A percentile compares a stretch with the other conserved stretches of the same genome.
phyloP scores from a whole-genome alignment of 2,797 vertebrate genomes.

The Dipus sagitta region DNA sequence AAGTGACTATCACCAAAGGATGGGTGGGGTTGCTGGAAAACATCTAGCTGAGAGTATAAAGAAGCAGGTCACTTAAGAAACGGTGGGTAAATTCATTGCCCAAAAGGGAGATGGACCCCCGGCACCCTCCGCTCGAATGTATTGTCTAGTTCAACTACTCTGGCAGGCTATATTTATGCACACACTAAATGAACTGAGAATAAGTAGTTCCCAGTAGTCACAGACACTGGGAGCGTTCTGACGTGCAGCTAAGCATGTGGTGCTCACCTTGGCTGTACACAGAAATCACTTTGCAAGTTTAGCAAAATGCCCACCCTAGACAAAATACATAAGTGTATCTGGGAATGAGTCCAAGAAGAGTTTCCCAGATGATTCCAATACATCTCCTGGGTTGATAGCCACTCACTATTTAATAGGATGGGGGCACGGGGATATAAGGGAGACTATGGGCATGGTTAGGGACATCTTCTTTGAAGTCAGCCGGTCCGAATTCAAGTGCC shows the following conservation, averaged over 20 bases:
- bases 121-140: neutral
- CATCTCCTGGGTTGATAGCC: neutral
- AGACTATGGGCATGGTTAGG: neutral
- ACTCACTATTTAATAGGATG: constrained; percentile 3
- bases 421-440: neutral
- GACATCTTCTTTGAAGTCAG: neutral
- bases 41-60: neutral
- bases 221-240: neutral
- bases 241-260: neutral
- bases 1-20: neutral
- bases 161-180: neutral
- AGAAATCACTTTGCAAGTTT: neutral
- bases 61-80: constrained; percentile 9
- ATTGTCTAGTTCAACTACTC: neutral
- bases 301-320: constrained; percentile 13
- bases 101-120: neutral
- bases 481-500: constrained; percentile 37
- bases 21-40: neutral
- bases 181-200: neutral
- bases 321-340: constrained; percentile 23
- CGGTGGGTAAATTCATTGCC: neutral
- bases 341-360: constrained; percentile 33
- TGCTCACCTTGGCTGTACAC: neutral
- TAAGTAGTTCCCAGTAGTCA: neutral
- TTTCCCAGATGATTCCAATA: constrained; percentile 29